Evolutionary conservation across 2,797 vertebrate genomes (phyloP).

Genomic region (Octomys mimax): DNA sequence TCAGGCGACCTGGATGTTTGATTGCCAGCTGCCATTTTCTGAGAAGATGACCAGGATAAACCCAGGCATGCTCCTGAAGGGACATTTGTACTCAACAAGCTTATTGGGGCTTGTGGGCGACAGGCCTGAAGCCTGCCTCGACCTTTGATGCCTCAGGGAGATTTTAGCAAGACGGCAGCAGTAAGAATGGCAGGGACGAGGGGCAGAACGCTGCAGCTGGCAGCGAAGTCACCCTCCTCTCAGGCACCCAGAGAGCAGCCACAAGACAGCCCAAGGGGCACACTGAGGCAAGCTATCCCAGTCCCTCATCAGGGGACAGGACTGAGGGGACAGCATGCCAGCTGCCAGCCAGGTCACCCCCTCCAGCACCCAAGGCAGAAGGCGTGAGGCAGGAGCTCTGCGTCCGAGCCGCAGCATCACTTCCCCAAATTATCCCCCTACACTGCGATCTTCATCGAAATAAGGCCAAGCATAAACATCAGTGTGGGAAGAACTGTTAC

Average conservation of each 20-base stretch:
- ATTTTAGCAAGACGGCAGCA: not conserved
- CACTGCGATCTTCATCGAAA: not conserved
- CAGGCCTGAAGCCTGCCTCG: not conserved
- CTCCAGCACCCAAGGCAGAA: not conserved
- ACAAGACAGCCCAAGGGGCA: not conserved
- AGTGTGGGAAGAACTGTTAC: not conserved
- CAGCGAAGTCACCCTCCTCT: not conserved
- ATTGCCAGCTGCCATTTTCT: not conserved
- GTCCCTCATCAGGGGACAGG: not conserved
- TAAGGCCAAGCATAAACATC: slow-evolving; percentile 37
- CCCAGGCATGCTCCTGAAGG: not conserved
- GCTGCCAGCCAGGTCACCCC: not conserved
- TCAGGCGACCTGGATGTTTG: not conserved
- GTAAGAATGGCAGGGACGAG: not conserved
- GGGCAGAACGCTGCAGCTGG: not conserved
- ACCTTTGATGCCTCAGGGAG: not conserved
- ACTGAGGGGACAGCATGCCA: no score
- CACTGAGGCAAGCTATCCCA: not conserved
- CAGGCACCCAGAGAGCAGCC: not conserved
- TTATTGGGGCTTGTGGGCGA: not conserved
- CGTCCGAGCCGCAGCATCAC: not conserved
- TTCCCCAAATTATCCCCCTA: not conserved
- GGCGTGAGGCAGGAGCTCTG: not conserved
- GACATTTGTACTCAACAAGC: not conserved
- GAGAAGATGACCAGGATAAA: not conserved